Percentiles rank a stretch among this genome's conserved stretches.
phyloP scores from a whole-genome alignment of 2,113 vertebrate genomes.

The Pandion haliaetus region DNA sequence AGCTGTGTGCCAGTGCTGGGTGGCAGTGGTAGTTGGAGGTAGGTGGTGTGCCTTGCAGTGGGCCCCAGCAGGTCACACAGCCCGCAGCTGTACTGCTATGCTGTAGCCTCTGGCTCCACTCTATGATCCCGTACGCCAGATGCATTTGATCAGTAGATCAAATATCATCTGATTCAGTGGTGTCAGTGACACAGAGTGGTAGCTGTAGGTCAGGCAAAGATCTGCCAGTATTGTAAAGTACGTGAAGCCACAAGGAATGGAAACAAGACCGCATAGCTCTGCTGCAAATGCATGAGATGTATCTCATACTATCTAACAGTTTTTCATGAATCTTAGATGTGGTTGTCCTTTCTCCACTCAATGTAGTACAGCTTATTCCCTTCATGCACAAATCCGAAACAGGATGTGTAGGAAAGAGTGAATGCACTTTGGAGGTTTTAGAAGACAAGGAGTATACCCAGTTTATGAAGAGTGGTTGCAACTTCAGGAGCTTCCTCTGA shows the following conservation, averaged over 20 bases:
- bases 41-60: rapidly evolving
- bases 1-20: background rate
- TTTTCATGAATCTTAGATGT: background rate
- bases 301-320: background rate
- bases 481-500: background rate
- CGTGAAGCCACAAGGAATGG: background rate
- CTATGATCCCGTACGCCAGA: background rate
- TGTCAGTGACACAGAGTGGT: background rate
- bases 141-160: background rate
- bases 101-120: background rate
- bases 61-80: background rate
- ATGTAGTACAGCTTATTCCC: background rate
- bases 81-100: background rate
- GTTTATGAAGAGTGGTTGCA: background rate
- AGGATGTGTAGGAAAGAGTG: background rate
- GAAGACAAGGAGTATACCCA: background rate
- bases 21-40: too few species aligned
- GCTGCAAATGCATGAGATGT: background rate
- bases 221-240: background rate
- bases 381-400: background rate
- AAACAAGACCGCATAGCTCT: background rate
- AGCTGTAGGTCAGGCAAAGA: background rate
- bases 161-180: background rate
- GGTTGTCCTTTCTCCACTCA: background rate
- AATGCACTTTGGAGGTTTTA: background rate